Evolutionary conservation across 1,140 invertebrate genomes (phyloP).

Genomic region (Cyclina sinensis): DNA sequence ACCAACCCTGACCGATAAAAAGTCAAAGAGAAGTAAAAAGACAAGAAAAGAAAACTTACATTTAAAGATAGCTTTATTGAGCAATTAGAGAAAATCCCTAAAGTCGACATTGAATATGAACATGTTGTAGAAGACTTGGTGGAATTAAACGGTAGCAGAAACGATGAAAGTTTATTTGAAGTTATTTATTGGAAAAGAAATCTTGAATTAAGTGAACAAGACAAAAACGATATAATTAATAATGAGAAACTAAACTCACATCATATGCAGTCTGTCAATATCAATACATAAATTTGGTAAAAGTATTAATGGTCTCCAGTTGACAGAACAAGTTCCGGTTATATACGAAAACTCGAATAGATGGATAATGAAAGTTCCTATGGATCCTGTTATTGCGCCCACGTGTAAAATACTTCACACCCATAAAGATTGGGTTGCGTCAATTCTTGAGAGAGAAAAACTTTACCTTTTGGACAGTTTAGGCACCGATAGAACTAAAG

Average conservation of each 20-base stretch:
- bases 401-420: background rate
- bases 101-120: too few relatives aligned
- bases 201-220: background rate
- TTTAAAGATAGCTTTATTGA: background rate
- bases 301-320: too few relatives aligned
- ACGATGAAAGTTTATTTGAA: too few relatives aligned
- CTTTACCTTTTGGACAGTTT: constrained; percentile 26
- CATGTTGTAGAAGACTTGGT: too few relatives aligned
- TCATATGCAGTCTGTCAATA: constrained; percentile 17
- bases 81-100: background rate
- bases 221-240: constrained; percentile 19
- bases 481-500: background rate
- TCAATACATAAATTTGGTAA: too few relatives aligned
- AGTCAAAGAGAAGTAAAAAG: constrained; percentile 24
- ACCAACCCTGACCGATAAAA: background rate
- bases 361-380: too few relatives aligned
- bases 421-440: background rate
- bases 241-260: constrained; percentile 34
- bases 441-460: background rate
- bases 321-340: too few relatives aligned
- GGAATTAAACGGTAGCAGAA: background rate
- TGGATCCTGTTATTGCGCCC: background rate
- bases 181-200: background rate
- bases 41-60: background rate
- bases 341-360: too few relatives aligned